Evolutionary conservation across 1,140 invertebrate species (phyloP).

Genomic region (Drosophila tropicalis): DNA sequence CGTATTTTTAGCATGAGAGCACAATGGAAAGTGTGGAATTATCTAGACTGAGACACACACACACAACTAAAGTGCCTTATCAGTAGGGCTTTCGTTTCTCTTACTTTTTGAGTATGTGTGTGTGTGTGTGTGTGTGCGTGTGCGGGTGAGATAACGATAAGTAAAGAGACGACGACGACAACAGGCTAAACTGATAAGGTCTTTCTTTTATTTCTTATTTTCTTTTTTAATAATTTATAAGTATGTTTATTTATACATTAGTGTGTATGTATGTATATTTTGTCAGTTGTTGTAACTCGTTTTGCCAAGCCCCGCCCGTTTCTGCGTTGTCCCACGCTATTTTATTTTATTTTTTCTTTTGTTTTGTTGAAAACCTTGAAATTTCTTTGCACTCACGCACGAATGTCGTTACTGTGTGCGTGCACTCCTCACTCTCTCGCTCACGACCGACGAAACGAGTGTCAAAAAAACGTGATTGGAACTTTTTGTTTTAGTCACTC

Average conservation of each 20-base stretch:
- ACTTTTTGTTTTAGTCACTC: constrained; percentile 19
- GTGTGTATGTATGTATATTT: constrained; percentile 16
- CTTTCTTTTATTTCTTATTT: constrained; percentile 28
- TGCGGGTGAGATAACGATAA: constrained; percentile 49
- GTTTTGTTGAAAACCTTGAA: constrained; percentile 53
- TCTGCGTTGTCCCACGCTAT: constrained; percentile 38
- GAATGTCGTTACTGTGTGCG: constrained; percentile 2
- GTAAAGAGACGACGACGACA: constrained; percentile 41
- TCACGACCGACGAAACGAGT: constrained; percentile 41
- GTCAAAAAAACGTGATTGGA: constrained; percentile 68
- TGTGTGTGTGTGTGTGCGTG: constrained; percentile 20
- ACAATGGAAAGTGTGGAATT: constrained; percentile 36
- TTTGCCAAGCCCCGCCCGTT: constrained; percentile 31
- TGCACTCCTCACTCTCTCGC: constrained; percentile 19
- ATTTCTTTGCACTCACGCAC: constrained; percentile 55
- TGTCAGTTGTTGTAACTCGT: constrained; percentile 44
- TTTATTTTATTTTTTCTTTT: constrained; percentile 2
- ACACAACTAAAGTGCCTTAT: constrained; percentile 43
- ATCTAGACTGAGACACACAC: constrained; percentile 23
- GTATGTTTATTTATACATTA: constrained; percentile 17
- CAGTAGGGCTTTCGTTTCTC: constrained; percentile 35
- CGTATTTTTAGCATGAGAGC: constrained; percentile 35
- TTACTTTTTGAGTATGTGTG: too few relatives aligned
- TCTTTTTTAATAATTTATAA: constrained; percentile 16
- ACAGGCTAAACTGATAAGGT: constrained; percentile 38